A percentile compares a stretch with the other conserved stretches of the same genome.
phyloP scores from a whole-genome alignment of 1,140 invertebrate species.

The Drosophila equinoxialis region DNA sequence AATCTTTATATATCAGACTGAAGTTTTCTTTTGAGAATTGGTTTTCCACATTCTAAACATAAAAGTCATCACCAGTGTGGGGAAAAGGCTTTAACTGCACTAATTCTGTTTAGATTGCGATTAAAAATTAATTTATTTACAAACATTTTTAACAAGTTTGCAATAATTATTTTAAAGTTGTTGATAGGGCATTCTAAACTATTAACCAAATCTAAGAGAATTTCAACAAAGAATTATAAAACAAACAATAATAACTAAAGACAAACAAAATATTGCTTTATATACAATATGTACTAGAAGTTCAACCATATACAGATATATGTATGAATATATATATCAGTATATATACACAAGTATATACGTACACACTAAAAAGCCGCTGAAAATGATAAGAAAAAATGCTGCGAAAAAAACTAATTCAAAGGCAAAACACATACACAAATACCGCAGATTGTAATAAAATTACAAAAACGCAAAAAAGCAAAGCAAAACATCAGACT shows the following conservation, averaged over 20 bases:
- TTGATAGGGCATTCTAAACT: background rate
- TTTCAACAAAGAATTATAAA: background rate
- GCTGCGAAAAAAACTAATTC: constrained; percentile 57
- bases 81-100: too few relatives aligned
- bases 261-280: background rate
- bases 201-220: background rate
- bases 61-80: too few relatives aligned
- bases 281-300: constrained; percentile 1
- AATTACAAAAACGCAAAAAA: constrained; percentile 71
- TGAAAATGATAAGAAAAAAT: constrained; percentile 42
- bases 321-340: too few relatives aligned
- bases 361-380: constrained; percentile 39
- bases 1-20: background rate
- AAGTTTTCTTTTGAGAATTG: too few relatives aligned
- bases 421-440: constrained; percentile 56
- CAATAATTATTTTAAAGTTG: too few relatives aligned
- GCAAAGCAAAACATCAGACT: constrained; percentile 31
- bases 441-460: constrained; percentile 64
- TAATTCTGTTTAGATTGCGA: too few relatives aligned
- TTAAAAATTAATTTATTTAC: too few relatives aligned
- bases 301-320: background rate
- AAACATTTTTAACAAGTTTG: too few relatives aligned
- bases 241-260: background rate
- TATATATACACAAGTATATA: constrained; percentile 2
- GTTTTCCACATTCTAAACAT: too few relatives aligned